Base-by-base conservation (phyloP, 2,113 vertebrate species). In the Sterrhoptilus dennistouni region DNA sequence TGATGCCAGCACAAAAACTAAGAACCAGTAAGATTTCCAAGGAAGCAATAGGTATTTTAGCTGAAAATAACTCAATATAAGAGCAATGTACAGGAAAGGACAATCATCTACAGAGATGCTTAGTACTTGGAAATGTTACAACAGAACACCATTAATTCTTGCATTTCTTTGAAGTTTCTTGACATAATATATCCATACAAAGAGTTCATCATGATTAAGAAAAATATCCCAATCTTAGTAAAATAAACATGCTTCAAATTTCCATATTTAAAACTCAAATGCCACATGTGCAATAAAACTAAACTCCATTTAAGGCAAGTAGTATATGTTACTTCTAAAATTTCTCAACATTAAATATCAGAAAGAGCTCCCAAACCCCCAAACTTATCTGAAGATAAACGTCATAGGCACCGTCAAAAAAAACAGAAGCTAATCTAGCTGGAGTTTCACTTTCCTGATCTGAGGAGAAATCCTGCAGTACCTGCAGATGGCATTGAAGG, bases 221-320 rank as follows among this genome's bases (percentile, higher is more conserved):
- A 96, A 71, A 96, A 93, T 93, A 96, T 83, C 76, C 56, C 17
- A 0, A 81, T 97, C 83, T 84, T 95, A 94, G 75, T 92, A 90
- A 94, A 95, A 96, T 91, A 95, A 95, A 86, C 90, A 77, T 68
- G 80, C 87, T 84, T 95, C 44, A 28, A 94, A 93, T 80, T 93
- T 92, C 95, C 38, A 14, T 92, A 95, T 85, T 68, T 93, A 87
- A 89, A 96, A 92, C 68, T 94, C 64, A 96, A 94, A 91, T 90
- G 93, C 81, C 91, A 79, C 75, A 63, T 69, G 53, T 49, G 89
- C 84, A 94, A 90, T 87, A 88, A 90, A 94, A 95, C 78, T 50
- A 57, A 96, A 87, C 57, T 97, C 88, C 86, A 45, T 95, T 83
- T 95, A 88, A 96, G 94, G 95, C 77, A 97, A 96, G 93, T 82